Conservation (phyloP, 2,797 vertebrate species). For the Vultur gryphus region DNA sequence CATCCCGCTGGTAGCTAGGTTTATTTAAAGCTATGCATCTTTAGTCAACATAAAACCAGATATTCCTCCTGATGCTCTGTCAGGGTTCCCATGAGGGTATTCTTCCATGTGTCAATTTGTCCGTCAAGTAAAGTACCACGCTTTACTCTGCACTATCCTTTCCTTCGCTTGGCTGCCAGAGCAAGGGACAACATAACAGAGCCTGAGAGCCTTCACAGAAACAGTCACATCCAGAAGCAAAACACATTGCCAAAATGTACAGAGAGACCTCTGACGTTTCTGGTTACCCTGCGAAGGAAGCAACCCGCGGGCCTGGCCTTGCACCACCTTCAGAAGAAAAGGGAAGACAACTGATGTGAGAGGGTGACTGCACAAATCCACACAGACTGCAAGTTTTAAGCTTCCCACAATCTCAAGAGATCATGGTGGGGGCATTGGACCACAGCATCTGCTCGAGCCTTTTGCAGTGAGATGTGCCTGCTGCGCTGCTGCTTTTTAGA, state of each 20-base stretch:
- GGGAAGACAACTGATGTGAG: neutral
- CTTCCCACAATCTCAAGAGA: neutral
- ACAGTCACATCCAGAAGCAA: neutral
- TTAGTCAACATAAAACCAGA: neutral
- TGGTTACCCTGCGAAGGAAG: neutral
- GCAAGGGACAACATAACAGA: neutral
- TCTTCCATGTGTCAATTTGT: neutral
- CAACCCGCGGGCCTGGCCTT: rapidly evolving
- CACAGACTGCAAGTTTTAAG: neutral
- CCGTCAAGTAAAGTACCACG: neutral
- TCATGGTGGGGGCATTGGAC: neutral
- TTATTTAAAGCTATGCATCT: neutral
- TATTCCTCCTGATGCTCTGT: neutral
- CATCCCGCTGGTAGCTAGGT: neutral
- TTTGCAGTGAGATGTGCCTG: neutral
- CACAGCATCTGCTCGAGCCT: neutral
- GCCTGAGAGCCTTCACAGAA: rapidly evolving
- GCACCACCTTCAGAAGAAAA: neutral
- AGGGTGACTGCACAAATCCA: rapidly evolving
- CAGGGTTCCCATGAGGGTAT: neutral
- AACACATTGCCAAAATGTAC: neutral
- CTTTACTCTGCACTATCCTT: neutral
- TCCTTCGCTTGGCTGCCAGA: neutral
- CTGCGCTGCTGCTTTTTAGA: neutral
- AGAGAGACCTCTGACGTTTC: rapidly evolving